Percentiles rank a stretch among this genome's conserved stretches.
These are phyloP conservation scores for Grammomys dolichurus DNA, from an alignment of 2,113 vertebrate species.

Conservation along the genomic window DNA sequence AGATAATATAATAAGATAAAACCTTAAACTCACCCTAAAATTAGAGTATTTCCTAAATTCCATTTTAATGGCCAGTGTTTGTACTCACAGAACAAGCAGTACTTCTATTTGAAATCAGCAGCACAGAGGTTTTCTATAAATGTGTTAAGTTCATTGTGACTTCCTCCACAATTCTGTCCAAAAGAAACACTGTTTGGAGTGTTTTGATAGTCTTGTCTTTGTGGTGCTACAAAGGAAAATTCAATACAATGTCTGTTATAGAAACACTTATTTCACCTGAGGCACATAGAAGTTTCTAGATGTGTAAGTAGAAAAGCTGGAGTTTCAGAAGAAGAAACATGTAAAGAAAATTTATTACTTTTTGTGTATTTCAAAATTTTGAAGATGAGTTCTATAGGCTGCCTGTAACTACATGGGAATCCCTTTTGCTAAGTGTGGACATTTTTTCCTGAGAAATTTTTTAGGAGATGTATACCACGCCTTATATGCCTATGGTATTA, in stretches of 20 bases:
- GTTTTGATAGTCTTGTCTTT: background rate
- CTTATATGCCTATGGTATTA: background rate
- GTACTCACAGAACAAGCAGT: background rate
- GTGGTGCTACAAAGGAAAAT: background rate
- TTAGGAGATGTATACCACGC: background rate
- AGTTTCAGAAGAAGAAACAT: background rate
- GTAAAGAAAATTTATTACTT: too few species aligned
- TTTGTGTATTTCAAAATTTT: background rate
- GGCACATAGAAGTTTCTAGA: background rate
- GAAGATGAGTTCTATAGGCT: background rate
- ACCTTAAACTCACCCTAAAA: background rate
- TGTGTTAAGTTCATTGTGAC: background rate
- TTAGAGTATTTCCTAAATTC: background rate
- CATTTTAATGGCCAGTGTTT: background rate
- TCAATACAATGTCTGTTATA: too few species aligned
- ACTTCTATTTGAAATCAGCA: background rate
- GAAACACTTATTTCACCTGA: background rate
- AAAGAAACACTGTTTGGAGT: background rate
- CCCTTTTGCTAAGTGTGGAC: background rate
- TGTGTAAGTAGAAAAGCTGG: background rate
- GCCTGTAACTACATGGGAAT: background rate
- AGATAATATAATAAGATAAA: background rate
- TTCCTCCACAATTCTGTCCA: background rate
- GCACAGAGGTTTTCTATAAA: background rate
- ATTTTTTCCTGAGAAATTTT: background rate